Base-by-base conservation (phyloP, 2,888 invertebrate genomes). In the Camptogramma bilineatum region DNA sequence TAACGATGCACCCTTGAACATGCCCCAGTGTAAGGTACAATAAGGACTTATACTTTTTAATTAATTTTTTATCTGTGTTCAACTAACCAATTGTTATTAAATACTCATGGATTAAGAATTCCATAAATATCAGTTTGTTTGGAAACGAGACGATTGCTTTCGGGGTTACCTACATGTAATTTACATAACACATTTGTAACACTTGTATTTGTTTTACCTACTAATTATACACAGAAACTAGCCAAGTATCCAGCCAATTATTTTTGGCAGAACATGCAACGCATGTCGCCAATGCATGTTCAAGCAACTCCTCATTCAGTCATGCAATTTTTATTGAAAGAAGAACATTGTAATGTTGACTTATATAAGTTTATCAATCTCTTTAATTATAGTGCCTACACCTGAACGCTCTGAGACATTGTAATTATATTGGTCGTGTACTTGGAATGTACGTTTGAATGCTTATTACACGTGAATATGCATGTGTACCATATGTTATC, bases 1-100 rank as follows among this genome's bases (percentile, higher is more conserved):
- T 64, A 61, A 67, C 13, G n/a, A 55, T 62, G 3, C 19, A 44
- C 16, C 55, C 62, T 62, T 62, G 61, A 62, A 55, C 62, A 16
- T 55, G 31, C n/a, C n/a, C n/a, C n/a, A n/a, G n/a, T n/a, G n/a
- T n/a, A n/a, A n/a, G n/a, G n/a, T n/a, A n/a, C n/a, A n/a, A n/a
- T n/a, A n/a, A n/a, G n/a, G n/a, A n/a, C n/a, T n/a, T n/a, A n/a
- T n/a, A n/a, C n/a, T n/a, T n/a, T n/a, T n/a, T n/a, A n/a, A n/a
- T 8, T 28, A 28, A 28, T 8, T n/a, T 34, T 34, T 13, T 13
- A 39, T 39, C 4, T 0, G 34, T 39, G 2, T 1, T 13, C 2
- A 39, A 39, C 34, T 39, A 2, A 13, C 10, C 13, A 2, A 39
- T 13, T 13, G n/a, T n/a, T n/a, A n/a, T n/a, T n/a, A n/a, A n/a